phyloP scores from a whole-genome alignment of 2,888 invertebrate genomes.

The Athrips mouffetella region DNA sequence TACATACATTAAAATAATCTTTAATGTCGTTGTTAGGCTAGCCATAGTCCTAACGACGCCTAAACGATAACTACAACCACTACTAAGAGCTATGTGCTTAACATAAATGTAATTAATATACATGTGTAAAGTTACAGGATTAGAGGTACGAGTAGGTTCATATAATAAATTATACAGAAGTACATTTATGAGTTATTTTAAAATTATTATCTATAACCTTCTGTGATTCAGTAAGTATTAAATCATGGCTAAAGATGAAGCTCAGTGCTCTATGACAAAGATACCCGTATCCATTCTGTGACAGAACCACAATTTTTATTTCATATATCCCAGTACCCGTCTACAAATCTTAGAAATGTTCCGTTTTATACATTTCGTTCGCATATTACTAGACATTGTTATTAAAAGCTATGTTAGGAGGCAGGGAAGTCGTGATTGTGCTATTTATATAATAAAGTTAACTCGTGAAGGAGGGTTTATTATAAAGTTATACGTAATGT shows the following conservation, averaged over 20 bases:
- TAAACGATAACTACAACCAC: no score
- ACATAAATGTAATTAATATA: background rate
- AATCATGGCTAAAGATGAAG: slow-evolving; percentile 14
- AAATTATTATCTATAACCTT: background rate
- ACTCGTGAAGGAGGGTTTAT: slow-evolving; percentile 56
- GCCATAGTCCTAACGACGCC: no score
- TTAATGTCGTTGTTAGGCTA: no score
- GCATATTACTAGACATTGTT: slow-evolving; percentile 24
- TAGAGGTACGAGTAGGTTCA: background rate
- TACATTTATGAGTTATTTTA: background rate
- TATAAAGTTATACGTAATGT: slow-evolving; percentile 29
- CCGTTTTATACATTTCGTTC: slow-evolving; percentile 9
- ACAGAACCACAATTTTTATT: slow-evolving; percentile 4
- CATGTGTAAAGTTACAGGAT: background rate
- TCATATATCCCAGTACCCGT: background rate
- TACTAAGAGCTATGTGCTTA: no score
- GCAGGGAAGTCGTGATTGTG: slow-evolving; percentile 63
- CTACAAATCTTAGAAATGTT: slow-evolving; percentile 5
- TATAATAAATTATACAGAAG: background rate
- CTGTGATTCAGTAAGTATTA: background rate
- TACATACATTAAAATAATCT: background rate
- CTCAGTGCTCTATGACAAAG: slow-evolving; percentile 14
- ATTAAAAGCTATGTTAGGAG: slow-evolving; percentile 62
- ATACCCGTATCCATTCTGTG: background rate
- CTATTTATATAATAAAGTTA: slow-evolving; percentile 48